Conservation (phyloP, 2,113 vertebrate genomes). For the Pygoscelis antarcticus region DNA sequence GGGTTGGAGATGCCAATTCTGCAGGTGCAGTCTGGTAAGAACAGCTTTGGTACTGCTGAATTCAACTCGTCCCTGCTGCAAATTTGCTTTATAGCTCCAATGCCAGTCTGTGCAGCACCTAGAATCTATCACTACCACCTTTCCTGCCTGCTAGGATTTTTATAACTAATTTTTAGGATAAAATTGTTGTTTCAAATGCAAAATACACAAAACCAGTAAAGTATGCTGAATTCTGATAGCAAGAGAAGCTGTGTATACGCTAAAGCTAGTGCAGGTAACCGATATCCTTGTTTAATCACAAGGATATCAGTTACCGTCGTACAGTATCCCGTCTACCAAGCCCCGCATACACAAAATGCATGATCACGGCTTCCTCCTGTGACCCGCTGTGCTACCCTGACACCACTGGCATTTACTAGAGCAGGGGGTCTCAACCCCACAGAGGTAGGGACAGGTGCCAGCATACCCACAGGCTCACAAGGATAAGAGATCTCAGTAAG, state of each 20-base stretch:
- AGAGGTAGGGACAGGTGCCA: too few species aligned
- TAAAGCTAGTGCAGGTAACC: accelerated
- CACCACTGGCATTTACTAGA: accelerated
- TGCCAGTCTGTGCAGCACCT: neutral
- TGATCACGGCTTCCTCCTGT: accelerated
- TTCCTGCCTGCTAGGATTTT: neutral
- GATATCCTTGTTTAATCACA: neutral
- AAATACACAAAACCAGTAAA: neutral
- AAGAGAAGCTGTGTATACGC: neutral
- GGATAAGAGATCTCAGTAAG: neutral
- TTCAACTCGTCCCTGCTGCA: neutral
- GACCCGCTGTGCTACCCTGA: accelerated
- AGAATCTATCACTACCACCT: neutral
- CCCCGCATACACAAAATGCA: accelerated
- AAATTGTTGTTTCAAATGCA: neutral
- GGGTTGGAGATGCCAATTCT: neutral
- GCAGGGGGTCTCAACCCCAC: neutral
- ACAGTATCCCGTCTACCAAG: accelerated
- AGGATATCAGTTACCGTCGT: neutral
- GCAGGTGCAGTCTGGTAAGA: neutral
- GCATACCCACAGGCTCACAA: accelerated
- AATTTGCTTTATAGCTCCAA: neutral
- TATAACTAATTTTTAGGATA: neutral
- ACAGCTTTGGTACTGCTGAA: neutral
- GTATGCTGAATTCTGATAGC: neutral